Evolutionary conservation across 2,888 invertebrate genomes (phyloP).

Genomic region (Pocota personata): DNA sequence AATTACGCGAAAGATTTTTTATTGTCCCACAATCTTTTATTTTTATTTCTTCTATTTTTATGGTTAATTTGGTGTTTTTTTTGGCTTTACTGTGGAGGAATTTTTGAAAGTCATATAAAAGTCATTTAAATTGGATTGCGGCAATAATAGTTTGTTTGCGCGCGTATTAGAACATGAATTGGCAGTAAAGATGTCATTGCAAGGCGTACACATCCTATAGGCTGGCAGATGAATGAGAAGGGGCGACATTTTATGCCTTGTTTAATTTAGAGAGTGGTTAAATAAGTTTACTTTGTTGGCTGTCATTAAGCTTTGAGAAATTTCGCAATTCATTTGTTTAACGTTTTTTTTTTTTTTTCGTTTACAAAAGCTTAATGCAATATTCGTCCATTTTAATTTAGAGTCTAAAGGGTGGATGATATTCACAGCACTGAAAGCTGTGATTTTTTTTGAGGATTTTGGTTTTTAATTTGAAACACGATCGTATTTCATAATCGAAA

Average conservation of each 20-base stretch:
- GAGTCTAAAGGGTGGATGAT: neutral
- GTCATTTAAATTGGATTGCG: conserved; percentile 49
- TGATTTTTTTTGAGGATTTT: neutral
- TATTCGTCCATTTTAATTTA: neutral
- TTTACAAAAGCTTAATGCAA: neutral
- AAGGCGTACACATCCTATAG: neutral
- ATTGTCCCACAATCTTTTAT: conserved; percentile 37
- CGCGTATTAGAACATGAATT: conserved; percentile 55
- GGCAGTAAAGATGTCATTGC: conserved; percentile 52
- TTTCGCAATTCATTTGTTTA: conserved; percentile 10
- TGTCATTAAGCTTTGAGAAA: conserved; percentile 18
- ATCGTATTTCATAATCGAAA: neutral
- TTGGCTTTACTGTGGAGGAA: neutral
- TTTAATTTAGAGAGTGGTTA: conserved; percentile 15
- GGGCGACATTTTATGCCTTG: neutral
- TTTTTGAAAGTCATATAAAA: conserved; percentile 58
- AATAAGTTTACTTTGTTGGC: conserved; percentile 7
- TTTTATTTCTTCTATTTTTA: conserved; percentile 15
- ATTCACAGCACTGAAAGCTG: neutral
- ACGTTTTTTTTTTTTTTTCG: neutral
- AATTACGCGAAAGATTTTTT: conserved; percentile 31
- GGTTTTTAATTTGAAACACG: neutral
- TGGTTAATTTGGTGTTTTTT: neutral
- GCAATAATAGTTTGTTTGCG: conserved; percentile 47
- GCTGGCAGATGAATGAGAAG: neutral